Evolutionary conservation across 2,113 vertebrate species (phyloP).

Genomic region (Coptodon bakossiorum): DNA sequence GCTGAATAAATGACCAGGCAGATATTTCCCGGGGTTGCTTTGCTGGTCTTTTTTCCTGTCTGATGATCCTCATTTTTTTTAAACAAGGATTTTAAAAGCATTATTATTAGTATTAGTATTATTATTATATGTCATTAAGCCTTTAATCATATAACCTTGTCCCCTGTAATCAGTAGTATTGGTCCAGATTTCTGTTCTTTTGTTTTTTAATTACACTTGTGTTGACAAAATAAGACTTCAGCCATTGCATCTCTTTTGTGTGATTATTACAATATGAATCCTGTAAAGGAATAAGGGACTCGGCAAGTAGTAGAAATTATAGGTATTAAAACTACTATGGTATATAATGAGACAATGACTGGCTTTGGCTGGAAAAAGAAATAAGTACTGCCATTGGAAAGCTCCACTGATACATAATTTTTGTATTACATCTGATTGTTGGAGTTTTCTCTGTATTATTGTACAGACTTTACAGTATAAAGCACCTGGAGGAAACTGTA

Average conservation of each 20-base stretch:
- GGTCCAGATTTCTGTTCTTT: not conserved
- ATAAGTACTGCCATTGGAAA: not conserved
- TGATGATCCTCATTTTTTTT: not conserved
- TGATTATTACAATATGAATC: not conserved
- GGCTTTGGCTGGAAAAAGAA: not conserved
- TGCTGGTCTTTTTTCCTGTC: not conserved
- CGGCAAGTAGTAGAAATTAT: not conserved
- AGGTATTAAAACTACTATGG: not conserved
- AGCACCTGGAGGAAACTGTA: not conserved
- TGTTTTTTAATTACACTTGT: not conserved
- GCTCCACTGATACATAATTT: not conserved
- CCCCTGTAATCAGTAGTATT: not conserved
- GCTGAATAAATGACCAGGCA: constrained; percentile 12
- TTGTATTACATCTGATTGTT: not conserved
- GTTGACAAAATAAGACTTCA: not conserved
- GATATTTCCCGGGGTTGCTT: not conserved
- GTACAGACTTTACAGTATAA: not conserved
- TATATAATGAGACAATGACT: not conserved
- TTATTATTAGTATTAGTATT: not conserved
- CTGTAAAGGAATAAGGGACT: not conserved
- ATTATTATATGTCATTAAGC: not conserved
- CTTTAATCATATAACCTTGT: not conserved
- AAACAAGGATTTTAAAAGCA: not conserved
- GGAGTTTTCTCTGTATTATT: not conserved
- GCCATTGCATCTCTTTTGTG: not conserved